Conservation (phyloP, 2,113 vertebrate genomes). For the Trematomus loennbergii region DNA sequence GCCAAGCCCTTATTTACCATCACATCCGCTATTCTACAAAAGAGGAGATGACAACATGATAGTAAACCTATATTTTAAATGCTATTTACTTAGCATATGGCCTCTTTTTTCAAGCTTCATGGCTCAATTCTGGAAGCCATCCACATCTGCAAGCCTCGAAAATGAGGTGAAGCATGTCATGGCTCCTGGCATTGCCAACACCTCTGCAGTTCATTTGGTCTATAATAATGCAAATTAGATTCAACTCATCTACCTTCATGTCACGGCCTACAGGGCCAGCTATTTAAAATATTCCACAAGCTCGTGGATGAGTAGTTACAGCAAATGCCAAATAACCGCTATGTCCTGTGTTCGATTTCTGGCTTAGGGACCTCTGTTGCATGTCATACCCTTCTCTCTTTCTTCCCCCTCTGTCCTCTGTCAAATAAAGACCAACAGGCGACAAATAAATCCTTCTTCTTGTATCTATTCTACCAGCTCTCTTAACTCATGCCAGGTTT, state of each 20-base stretch:
- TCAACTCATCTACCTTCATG: not conserved
- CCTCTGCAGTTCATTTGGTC: not conserved
- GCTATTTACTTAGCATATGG: no score
- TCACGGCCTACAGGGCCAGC: not conserved
- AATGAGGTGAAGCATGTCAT: not conserved
- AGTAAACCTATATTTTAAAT: no score
- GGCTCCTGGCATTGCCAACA: not conserved
- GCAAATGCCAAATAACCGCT: no score
- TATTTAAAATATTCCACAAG: not conserved
- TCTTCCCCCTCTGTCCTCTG: no score
- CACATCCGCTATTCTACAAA: not conserved
- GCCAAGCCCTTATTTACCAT: not conserved
- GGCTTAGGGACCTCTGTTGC: no score
- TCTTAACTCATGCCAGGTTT: not conserved
- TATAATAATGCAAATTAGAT: not conserved
- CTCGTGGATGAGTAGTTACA: not conserved
- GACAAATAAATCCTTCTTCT: no score
- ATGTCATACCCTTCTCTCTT: no score
- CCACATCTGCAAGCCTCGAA: not conserved
- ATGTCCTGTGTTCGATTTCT: no score
- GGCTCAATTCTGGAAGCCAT: not conserved
- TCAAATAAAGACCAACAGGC: no score
- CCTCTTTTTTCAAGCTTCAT: no score
- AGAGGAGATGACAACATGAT: no score
- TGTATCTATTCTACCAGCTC: not conserved